A percentile compares a stretch with the other conserved stretches of the same genome.
Conservation (phyloP, 2,797 vertebrate genomes). For the Rhinella marina region DNA sequence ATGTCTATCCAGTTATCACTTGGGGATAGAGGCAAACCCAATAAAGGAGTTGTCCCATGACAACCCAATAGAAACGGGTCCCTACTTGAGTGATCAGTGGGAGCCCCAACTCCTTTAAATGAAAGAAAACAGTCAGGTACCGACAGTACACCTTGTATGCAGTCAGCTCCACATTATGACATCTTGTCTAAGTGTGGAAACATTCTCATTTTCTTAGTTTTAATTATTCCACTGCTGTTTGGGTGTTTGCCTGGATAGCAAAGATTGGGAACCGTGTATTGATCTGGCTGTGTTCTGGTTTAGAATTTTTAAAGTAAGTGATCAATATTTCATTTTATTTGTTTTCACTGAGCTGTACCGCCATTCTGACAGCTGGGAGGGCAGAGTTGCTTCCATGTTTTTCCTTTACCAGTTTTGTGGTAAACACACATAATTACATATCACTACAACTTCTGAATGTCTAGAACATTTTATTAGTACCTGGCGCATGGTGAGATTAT, state of each 20-base stretch:
- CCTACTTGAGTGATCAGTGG: too few species aligned
- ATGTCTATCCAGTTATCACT: background rate
- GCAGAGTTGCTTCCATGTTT: constrained; percentile 10
- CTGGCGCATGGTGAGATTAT: constrained; percentile 34
- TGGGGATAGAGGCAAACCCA: background rate
- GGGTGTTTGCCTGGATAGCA: constrained; percentile 35
- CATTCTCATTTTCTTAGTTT: constrained; percentile 37
- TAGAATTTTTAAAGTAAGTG: constrained; percentile 47
- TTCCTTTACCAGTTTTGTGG: constrained; percentile 30
- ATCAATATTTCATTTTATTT: constrained; percentile 61
- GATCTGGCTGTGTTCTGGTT: constrained; percentile 16
- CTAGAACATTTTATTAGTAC: constrained; percentile 44
- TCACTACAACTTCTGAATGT: constrained; percentile 25
- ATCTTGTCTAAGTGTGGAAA: constrained; percentile 35
- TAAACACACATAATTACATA: constrained; percentile 44
- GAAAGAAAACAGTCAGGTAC: background rate
- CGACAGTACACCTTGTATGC: background rate
- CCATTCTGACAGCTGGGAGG: constrained; percentile 36
- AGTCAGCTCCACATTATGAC: constrained; percentile 21
- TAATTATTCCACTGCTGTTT: constrained; percentile 28
- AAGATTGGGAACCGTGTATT: constrained; percentile 43
- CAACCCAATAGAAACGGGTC: too few species aligned
- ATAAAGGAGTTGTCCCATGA: too few species aligned
- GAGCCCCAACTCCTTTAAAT: background rate
- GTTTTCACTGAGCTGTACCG: constrained; percentile 22